Base-by-base conservation (phyloP, 2,113 vertebrate species). In the Coracopsis vasa region DNA sequence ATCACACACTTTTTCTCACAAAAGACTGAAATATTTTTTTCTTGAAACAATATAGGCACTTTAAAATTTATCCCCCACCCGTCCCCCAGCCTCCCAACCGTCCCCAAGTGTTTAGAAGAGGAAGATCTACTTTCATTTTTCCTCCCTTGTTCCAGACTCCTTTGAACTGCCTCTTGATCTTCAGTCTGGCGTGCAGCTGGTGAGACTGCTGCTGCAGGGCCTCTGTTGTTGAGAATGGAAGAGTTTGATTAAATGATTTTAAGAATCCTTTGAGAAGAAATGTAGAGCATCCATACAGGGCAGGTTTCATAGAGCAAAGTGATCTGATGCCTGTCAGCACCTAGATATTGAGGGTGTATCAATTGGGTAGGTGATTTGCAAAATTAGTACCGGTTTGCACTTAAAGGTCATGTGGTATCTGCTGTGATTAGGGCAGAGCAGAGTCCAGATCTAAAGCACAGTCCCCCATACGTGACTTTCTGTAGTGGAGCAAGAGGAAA, bases 61-160 rank as follows among this genome's bases (percentile, higher is more conserved):
- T 24, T 35, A 24, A 58, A 35, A 35, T 58, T 47, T 82, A 39
- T 9, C 1, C 3, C 4, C 2, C 7, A 9, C 31, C 16, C 19
- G 5, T 1, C 3, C 4, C 3, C 16, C 17, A 35, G 23, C 33
- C 33, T 15, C 2, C 7, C 3, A n/a, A 10, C 33, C 27, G 29
- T 54, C 45, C 79, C 58, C 10, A 27, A 67, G 35, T 12, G 3
- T 50, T 79, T 65, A 61, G 33, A n/a, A 65, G 60, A 50, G 18
- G 9, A 67, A 81, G 44, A 3, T 41, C 18, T 41, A 1, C 7
- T 79, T 74, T 53, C 18, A 15, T 54, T 80, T 84, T 29, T 56
- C 31, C 27, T 61, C 10, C 18, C 37, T 11, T 78, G 2, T 61
- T 73, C 33, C 47, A 74, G 16, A 11, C 16, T 75, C 31, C 48